Evolutionary conservation across 2,888 invertebrate species (phyloP), one percentile per base, ranked within the genome.

Genomic region (Pedicia rivosa): DNA sequence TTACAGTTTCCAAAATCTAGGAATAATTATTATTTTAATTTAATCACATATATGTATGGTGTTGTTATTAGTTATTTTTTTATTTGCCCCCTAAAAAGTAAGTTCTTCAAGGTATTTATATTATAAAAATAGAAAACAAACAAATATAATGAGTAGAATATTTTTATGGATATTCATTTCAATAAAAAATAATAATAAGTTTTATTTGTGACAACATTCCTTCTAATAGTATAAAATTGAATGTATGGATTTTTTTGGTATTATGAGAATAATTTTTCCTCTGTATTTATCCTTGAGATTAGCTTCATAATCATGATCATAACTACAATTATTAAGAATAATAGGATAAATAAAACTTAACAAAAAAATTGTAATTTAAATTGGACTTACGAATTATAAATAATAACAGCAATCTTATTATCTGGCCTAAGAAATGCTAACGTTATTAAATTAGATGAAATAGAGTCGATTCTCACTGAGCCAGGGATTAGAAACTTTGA

Each of bases 401-500:
- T 48, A n/a, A 74, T 54, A n/a, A 65, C 49, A 2, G 63, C 64
- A 20, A 62, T 60, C 26, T 57, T 55, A 14, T 61, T 53, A 45
- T 71, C 65, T 1, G 70, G 68, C 28, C 68, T 64, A 34, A 54
- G 42, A 44, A 74, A 71, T 15, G 70, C 71, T 9, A 64, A 54
- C 2, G 59, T 50, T 34, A 57, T 47, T 3, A 73, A 44, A n/a
- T 56, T 52, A 3, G 54, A 48, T 25, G 51, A 48, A 8, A 47
- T 59, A 47, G 37, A 53, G 37, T 50, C 49, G 22, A 59, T 52
- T 6, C 52, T 51, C 4, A 54, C 30, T 0, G 81, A 80, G 13
- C 66, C 70, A 45, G 66, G 64, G 0, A 73, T 68, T 25, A 82
- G 62, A 49, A 82, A 81, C 56, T 73, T 77, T 28, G 78, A 72